Conservation (phyloP, 1,140 invertebrate species). For the Camponotus pennsylvanicus region DNA sequence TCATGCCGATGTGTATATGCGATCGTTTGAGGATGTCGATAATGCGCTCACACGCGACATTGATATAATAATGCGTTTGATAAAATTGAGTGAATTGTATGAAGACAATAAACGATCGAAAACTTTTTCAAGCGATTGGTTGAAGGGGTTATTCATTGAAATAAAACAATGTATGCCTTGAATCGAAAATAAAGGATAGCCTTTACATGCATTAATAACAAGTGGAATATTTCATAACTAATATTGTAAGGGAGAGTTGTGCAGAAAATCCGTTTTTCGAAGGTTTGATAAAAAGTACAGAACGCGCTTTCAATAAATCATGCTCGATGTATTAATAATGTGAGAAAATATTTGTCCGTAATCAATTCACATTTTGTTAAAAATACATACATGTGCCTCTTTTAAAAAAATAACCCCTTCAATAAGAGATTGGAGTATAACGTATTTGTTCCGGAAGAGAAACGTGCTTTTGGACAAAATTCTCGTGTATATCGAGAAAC, state of each 20-base stretch:
- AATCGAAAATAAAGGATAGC: neutral
- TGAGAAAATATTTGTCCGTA: neutral
- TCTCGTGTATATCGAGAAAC: constrained; percentile 15
- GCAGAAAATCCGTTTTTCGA: neutral
- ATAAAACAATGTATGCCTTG: neutral
- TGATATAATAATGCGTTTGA: constrained; percentile 16
- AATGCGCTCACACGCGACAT: constrained; percentile 29
- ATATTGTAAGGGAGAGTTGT: neutral
- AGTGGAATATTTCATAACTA: neutral
- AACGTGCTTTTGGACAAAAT: neutral
- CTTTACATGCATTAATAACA: neutral
- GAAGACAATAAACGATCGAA: constrained; percentile 53
- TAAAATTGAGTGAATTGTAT: constrained; percentile 49
- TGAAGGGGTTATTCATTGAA: constrained; percentile 37
- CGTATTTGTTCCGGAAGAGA: neutral
- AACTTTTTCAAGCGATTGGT: constrained; percentile 20
- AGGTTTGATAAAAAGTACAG: neutral
- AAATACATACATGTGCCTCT: neutral
- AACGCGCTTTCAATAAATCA: neutral
- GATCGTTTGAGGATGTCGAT: constrained; percentile 37
- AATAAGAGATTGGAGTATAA: constrained; percentile 11
- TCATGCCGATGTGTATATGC: neutral
- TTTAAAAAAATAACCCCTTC: constrained; percentile 41
- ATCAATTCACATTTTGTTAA: neutral
- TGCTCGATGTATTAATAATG: neutral